Percentiles rank a stretch among this genome's conserved stretches.
Evolutionary conservation across 1,140 invertebrate species (phyloP).

Genomic region (Papilio aristodemus): DNA sequence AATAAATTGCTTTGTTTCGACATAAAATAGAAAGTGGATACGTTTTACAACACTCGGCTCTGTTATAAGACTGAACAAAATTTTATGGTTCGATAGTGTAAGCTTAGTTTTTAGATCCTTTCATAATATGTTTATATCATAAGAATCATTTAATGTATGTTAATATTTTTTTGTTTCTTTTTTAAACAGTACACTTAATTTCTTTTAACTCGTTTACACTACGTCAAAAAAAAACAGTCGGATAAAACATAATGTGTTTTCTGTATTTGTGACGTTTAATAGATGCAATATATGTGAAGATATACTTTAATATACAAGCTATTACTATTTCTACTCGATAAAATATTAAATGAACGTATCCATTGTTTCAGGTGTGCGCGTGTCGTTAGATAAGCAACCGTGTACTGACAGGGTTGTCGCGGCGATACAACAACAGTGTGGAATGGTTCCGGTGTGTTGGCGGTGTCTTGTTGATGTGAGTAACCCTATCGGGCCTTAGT

Average conservation of each 20-base stretch:
- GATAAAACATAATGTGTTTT: too few relatives aligned
- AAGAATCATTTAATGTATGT: too few relatives aligned
- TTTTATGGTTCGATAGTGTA: constrained; percentile 1
- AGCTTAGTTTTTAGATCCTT: too few relatives aligned
- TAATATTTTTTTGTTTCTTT: too few relatives aligned
- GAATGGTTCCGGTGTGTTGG: constrained; percentile 74
- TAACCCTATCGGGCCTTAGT: constrained; percentile 32
- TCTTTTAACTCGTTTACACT: too few relatives aligned
- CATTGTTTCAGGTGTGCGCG: constrained; percentile 71
- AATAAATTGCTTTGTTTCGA: constrained; percentile 21
- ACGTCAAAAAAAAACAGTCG: too few relatives aligned
- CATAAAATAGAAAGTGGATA: constrained; percentile 22
- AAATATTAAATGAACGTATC: constrained; percentile 25
- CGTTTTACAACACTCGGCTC: constrained; percentile 5
- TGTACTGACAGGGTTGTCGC: constrained; percentile 58
- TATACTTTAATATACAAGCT: too few relatives aligned
- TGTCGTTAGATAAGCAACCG: constrained; percentile 63
- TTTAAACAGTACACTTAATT: too few relatives aligned
- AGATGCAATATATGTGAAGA: too few relatives aligned
- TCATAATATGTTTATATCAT: too few relatives aligned
- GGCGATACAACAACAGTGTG: constrained; percentile 62
- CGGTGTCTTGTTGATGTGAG: constrained; percentile 68
- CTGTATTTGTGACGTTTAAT: background rate
- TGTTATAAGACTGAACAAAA: background rate
- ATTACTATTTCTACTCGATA: too few relatives aligned